Evolutionary conservation across 2,797 vertebrate species (phyloP).

Genomic region (Gouania willdenowi): DNA sequence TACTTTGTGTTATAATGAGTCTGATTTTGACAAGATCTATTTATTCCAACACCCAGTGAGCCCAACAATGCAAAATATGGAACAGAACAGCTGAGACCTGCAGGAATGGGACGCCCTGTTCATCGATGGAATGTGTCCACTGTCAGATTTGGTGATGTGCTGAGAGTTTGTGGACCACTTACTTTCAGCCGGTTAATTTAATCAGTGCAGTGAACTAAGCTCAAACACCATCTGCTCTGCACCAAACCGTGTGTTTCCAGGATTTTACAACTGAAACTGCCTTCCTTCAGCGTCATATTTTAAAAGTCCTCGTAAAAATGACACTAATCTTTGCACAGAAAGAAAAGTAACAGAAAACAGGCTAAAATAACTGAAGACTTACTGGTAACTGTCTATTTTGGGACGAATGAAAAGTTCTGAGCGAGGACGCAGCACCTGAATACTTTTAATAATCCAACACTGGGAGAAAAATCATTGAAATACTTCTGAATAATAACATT

Average conservation of each 20-base stretch:
- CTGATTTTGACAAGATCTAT: conserved; percentile 23
- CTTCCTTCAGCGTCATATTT: not conserved
- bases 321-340: too few species aligned
- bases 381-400: too few species aligned
- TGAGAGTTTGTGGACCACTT: not conserved
- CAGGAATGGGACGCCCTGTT: not conserved
- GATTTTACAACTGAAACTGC: not conserved
- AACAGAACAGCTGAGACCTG: not conserved
- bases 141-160: conserved; percentile 5
- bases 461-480: too few species aligned
- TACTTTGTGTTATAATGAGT: conserved; percentile 24
- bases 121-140: not conserved
- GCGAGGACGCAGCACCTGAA: too few species aligned
- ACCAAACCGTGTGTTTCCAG: not conserved
- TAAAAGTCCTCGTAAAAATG: too few species aligned
- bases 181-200: not conserved
- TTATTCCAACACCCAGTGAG: conserved; percentile 32
- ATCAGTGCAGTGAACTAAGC: conserved; percentile 3
- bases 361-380: too few species aligned
- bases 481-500: too few species aligned
- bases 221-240: not conserved
- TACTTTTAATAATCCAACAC: too few species aligned
- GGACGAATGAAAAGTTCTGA: too few species aligned
- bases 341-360: too few species aligned
- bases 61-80: not conserved